Base-by-base conservation (phyloP, 1,140 invertebrate species). In the Pseudomyrmex concolor region DNA sequence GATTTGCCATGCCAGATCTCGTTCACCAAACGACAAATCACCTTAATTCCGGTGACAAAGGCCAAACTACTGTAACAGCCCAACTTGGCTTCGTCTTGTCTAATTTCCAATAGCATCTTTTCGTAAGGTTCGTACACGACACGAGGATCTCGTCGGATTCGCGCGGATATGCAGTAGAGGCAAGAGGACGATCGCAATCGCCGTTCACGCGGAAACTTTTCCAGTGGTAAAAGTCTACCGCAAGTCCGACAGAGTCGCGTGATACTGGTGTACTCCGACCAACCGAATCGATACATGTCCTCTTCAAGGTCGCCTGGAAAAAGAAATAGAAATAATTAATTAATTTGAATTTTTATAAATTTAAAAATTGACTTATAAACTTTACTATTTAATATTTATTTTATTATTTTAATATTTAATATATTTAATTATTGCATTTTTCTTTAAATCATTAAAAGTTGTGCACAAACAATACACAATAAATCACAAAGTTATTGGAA, bases 1-100 rank as follows among this genome's bases (percentile, higher is more conserved):
- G 96, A 97, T 90, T 95, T 95, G 0, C 95, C 95, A 66, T 96
- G 95, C 96, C 96, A 97, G 15, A 97, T 94, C 34, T 95, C 94
- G 71, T 95, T 95, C 1, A 96, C 95, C 55, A 97, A 94, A 83
- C 95, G 95, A 86, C 95, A 95, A 84, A 97, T 93, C 83, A 96
- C 95, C 74, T 95, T 95, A 17, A 95, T 94, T 81, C 95, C 95
- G 4, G 96, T 85, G 2, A 95, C 94, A 84, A 96, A 96, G 8
- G 95, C 96, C n/a, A 96, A 48, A 94, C 95, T 91, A 0, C 10
- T 45, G 2, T 95, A 95, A 3, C 95, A 95, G 89, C 60, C 62
- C 50, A 83, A 55, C 1, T 8, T 92, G 48, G 84, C 71, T 86
- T 97, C 96, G 22, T 95, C 95, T 7, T 95, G 94, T 74, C 95